phyloP scores from a whole-genome alignment of 2,888 invertebrate genomes.

The Rhaphigaster nebulosa region DNA sequence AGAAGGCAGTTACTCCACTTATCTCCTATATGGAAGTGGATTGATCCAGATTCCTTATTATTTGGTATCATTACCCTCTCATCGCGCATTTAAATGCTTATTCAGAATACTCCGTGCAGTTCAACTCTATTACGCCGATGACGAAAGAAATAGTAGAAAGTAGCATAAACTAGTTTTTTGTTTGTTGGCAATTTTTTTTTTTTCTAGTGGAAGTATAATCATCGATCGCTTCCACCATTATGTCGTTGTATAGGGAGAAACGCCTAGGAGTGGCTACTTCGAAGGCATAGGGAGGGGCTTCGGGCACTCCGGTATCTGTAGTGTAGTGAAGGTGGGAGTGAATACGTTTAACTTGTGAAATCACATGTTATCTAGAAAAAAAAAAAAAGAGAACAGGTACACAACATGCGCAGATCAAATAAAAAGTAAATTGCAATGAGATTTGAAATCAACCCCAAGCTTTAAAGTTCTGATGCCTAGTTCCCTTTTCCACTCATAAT shows the following conservation, averaged over 20 bases:
- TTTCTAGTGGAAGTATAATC: neutral
- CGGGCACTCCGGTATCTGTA: neutral
- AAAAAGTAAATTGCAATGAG: too few species aligned
- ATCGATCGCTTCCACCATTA: neutral
- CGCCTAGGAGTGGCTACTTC: neutral
- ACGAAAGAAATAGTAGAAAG: conserved; percentile 29
- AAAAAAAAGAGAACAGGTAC: neutral
- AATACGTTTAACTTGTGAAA: neutral
- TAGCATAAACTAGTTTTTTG: conserved; percentile 8
- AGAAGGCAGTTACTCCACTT: conserved; percentile 34
- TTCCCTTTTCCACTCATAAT: too few species aligned
- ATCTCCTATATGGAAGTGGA: conserved; percentile 29
- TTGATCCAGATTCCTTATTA: conserved; percentile 34
- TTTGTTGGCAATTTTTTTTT: neutral
- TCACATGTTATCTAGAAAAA: neutral
- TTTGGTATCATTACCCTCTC: conserved; percentile 20
- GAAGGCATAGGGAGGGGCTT: neutral
- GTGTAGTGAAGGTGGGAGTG: neutral
- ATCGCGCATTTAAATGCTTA: conserved; percentile 29
- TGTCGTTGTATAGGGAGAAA: neutral
- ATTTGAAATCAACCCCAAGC: too few species aligned
- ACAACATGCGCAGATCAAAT: too few species aligned
- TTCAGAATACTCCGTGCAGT: neutral
- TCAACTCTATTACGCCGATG: neutral
- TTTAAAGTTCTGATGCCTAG: too few species aligned